phyloP scores from a whole-genome alignment of 2,113 vertebrate genomes.

The Pseudorectes ferrugineus region DNA sequence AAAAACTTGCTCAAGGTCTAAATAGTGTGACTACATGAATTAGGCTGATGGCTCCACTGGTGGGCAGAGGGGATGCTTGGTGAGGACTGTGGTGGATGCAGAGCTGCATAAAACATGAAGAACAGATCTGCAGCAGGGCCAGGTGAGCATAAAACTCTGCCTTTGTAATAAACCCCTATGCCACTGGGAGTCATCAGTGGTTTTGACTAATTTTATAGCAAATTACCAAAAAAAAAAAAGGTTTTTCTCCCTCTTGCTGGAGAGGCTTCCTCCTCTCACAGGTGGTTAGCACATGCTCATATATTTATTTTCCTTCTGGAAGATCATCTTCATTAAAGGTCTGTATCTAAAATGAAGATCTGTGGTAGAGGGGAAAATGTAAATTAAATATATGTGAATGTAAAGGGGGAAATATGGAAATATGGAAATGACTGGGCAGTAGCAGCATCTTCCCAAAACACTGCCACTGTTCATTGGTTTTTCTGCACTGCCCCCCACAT shows the following conservation, averaged over 20 bases:
- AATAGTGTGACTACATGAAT: not conserved
- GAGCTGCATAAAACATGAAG: not conserved
- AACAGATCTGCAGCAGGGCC: not conserved
- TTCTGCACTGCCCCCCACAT: not conserved
- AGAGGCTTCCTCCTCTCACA: not conserved
- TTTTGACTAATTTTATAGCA: not conserved
- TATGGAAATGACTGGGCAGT: not conserved
- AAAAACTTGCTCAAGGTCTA: constrained; percentile 1
- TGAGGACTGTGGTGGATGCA: not conserved
- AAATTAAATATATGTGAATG: not conserved
- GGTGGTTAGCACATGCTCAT: not conserved
- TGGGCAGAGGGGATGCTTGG: not conserved
- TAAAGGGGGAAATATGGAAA: not conserved
- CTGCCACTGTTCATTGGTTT: rapidly evolving
- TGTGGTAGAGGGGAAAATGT: not conserved
- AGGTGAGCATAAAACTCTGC: not conserved
- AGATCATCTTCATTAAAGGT: not conserved
- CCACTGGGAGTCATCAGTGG: not conserved
- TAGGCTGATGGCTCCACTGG: not conserved
- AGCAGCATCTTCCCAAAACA: not conserved
- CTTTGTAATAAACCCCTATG: not conserved
- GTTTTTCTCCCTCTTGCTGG: not conserved
- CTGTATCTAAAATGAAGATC: not conserved
- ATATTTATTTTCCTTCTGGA: not conserved
- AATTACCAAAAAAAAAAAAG: not conserved